phyloP scores from a whole-genome alignment of 1,140 invertebrate species.

The Acromyrmex echinatior region DNA sequence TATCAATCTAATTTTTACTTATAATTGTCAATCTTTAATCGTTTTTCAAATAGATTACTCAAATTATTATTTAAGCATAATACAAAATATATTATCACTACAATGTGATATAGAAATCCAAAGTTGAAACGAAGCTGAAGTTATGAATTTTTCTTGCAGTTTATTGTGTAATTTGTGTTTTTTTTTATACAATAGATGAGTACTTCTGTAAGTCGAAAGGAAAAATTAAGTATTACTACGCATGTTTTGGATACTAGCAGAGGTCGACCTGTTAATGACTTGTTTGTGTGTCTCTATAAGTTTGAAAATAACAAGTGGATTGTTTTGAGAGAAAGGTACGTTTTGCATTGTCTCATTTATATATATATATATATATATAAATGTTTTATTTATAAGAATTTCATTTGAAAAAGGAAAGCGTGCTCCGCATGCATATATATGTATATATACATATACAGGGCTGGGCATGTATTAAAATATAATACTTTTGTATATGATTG shows the following conservation, averaged over 20 bases:
- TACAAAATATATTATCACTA: neutral
- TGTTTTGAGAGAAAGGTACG: slow-evolving; percentile 17
- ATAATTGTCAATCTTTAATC: neutral
- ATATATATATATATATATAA: neutral
- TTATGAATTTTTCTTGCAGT: neutral
- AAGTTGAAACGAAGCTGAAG: neutral
- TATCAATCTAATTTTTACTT: no score
- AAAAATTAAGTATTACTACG: slow-evolving; percentile 23
- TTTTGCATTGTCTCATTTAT: neutral
- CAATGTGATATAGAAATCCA: slow-evolving; percentile 1
- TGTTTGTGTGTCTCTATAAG: neutral
- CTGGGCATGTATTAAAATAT: no score
- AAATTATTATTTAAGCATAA: slow-evolving; percentile 12
- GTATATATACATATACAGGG: no score
- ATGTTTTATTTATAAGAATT: neutral
- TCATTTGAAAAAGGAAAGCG: no score
- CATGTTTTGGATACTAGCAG: slow-evolving; percentile 28
- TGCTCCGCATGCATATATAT: neutral
- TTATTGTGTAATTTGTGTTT: neutral
- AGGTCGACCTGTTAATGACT: slow-evolving; percentile 21
- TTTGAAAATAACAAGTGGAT: slow-evolving; percentile 20
- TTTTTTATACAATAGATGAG: slow-evolving; percentile 17
- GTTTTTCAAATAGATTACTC: neutral
- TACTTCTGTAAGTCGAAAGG: neutral
- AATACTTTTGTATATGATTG: no score